These are phyloP conservation scores for Patella vulgata DNA, from an alignment of 1,140 invertebrate genomes.

Conservation along the genomic window DNA sequence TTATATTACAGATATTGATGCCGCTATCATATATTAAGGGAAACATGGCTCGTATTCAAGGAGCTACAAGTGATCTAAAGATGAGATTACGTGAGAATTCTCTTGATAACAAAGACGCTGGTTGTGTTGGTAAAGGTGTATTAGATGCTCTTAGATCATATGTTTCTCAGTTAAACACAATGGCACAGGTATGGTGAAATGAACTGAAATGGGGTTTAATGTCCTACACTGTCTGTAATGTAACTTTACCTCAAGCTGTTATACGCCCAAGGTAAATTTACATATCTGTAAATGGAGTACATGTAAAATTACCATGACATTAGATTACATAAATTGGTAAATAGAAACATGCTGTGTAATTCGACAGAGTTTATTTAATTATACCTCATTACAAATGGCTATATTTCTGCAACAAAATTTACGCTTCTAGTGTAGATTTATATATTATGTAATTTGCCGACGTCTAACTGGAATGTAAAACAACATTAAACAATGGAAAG, in stretches of 20 bases:
- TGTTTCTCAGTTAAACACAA: conserved; percentile 28
- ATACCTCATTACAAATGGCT: too few species aligned
- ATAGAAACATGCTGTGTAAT: conserved; percentile 32
- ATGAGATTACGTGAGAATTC: conserved; percentile 6
- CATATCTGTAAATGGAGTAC: too few species aligned
- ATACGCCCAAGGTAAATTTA: too few species aligned
- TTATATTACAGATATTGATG: conserved; percentile 40
- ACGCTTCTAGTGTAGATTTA: too few species aligned
- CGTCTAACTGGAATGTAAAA: too few species aligned
- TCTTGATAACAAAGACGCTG: neutral
- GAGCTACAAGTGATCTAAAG: conserved; percentile 35
- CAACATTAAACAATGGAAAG: too few species aligned
- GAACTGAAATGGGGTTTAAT: too few species aligned
- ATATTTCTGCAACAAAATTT: too few species aligned
- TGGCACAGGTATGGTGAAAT: conserved; percentile 20
- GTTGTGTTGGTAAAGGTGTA: conserved; percentile 27
- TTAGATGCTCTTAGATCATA: conserved; percentile 38
- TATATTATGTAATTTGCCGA: too few species aligned
- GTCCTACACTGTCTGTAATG: conserved; percentile 7
- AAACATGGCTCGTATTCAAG: conserved; percentile 37
- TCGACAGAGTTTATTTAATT: too few species aligned
- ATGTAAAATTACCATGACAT: too few species aligned
- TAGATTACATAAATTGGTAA: conserved; percentile 36
- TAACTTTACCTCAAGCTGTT: too few species aligned
- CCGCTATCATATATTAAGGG: conserved; percentile 43